A percentile compares a stretch with the other conserved stretches of the same genome.
Conservation (phyloP, 2,888 invertebrate genomes). For the Ctena decussata region DNA sequence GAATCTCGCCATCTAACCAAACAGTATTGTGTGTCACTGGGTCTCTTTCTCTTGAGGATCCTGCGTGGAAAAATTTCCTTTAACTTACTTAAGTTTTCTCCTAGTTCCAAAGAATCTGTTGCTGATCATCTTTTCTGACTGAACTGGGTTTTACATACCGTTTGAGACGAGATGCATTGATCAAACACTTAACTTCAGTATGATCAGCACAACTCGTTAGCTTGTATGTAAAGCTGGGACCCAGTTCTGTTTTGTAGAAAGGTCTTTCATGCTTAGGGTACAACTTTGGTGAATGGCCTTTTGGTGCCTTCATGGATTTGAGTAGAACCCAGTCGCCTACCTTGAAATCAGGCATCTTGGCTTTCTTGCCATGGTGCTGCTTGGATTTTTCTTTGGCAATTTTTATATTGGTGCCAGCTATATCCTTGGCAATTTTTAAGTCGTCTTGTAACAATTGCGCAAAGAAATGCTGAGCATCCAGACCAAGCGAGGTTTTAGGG, state of each 20-base stretch:
- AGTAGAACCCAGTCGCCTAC: slow-evolving; percentile 36
- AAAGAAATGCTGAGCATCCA: slow-evolving; percentile 8
- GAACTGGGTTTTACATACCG: not conserved
- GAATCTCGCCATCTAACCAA: not conserved
- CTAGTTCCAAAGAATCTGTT: slow-evolving; percentile 7
- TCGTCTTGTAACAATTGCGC: slow-evolving; percentile 15
- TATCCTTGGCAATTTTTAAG: slow-evolving; percentile 17
- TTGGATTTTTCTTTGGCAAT: slow-evolving; percentile 23
- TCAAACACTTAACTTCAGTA: slow-evolving; percentile 23
- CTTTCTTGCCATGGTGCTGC: slow-evolving; percentile 34
- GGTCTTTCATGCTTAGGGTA: slow-evolving; percentile 20
- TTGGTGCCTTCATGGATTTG: slow-evolving; percentile 17
- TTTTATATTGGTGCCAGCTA: slow-evolving; percentile 31
- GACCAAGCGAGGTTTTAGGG: not conserved
- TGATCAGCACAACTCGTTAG: slow-evolving; percentile 1
- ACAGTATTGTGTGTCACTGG: not conserved
- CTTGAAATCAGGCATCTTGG: slow-evolving; percentile 31
- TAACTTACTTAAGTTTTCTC: not conserved
- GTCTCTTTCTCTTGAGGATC: not conserved
- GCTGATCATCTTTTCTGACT: not conserved
- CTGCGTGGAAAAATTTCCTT: not conserved
- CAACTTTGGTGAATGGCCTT: slow-evolving; percentile 43
- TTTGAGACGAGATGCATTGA: slow-evolving; percentile 33
- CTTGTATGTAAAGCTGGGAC: slow-evolving; percentile 38
- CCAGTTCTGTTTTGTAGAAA: slow-evolving; percentile 23